Conservation (phyloP, 1,140 invertebrate genomes). For the Temnothorax longispinosus region DNA sequence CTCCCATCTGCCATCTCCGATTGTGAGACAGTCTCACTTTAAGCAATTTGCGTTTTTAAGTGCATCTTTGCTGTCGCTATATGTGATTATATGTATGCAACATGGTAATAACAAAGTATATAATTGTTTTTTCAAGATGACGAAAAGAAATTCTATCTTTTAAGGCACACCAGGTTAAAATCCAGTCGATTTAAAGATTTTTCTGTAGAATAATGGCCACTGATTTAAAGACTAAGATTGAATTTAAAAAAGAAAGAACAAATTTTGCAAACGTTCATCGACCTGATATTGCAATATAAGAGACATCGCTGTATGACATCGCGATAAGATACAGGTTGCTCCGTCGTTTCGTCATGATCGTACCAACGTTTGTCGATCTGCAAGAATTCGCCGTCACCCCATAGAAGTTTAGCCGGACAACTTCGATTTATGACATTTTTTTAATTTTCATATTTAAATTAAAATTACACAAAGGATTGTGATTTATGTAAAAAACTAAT, state of each 20-base stretch:
- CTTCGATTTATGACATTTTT: too few relatives aligned
- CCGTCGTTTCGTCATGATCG: too few relatives aligned
- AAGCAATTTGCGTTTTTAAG: not conserved
- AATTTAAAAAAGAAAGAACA: slow-evolving; percentile 85
- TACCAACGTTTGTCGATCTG: too few relatives aligned
- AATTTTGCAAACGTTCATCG: slow-evolving; percentile 86
- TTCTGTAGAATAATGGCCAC: slow-evolving; percentile 11
- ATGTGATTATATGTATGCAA: not conserved
- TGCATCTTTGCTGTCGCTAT: slow-evolving; percentile 17
- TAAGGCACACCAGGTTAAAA: not conserved
- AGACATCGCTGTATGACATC: too few relatives aligned
- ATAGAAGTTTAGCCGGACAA: too few relatives aligned
- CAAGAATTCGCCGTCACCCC: too few relatives aligned
- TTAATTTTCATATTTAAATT: too few relatives aligned
- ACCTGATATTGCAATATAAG: slow-evolving; percentile 4
- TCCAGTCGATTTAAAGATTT: not conserved
- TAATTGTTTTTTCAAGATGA: slow-evolving; percentile 56
- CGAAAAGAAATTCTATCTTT: slow-evolving; percentile 67
- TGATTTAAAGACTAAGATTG: slow-evolving; percentile 77
- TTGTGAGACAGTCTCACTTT: not conserved
- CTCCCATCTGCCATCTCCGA: too few relatives aligned
- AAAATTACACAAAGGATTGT: too few relatives aligned
- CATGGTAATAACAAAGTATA: not conserved
- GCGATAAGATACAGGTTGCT: too few relatives aligned
- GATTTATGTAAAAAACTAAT: too few relatives aligned